Evolutionary conservation across 23 tunicate genomes (phyloP), one percentile per base, ranked within the genome.

Genomic region (Ascidia mentula): DNA sequence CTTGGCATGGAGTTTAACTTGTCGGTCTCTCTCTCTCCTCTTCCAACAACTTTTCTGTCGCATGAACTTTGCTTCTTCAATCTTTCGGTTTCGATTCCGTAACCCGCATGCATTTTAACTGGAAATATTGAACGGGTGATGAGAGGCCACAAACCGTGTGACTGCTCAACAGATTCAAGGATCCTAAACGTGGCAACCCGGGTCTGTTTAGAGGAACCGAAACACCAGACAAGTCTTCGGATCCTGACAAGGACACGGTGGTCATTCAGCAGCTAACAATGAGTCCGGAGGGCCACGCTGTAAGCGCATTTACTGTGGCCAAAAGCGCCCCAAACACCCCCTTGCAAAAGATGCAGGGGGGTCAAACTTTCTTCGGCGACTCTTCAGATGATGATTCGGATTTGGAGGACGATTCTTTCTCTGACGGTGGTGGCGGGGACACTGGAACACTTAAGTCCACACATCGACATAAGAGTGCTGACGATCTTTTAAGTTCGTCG

Each of bases 281-380:
- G 28, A 83, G 80, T 35, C 87, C 87, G 0, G 87, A 75, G 31
- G 87, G 87, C 60, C 87, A 83, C 32, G 59, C 69, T 22, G 87
- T 83, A 31, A 72, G 93, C 79, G 82, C 83, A 36, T 88, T 88
- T 12, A 88, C 74, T 18, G 93, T 88, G 34, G 72, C 93, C 32
- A 82, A 82, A 60, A 82, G 84, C 32, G 85, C 85, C 33, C 88
- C 88, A 34, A 84, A 77, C 71, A 84, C 88, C n/a, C 88, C 88
- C 15, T 30, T 76, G 32, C 82, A 69, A 31, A 59, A 35, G 8
- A 7, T 45, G 6, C 70, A 31, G 31, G 38, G 18, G 33, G 81
- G 33, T 20, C 72, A 2, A 26, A 34, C 38, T 2, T 45, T 46
- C 15, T 77, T 77, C 72, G 38, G 40, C 36, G 70, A 71, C 32